Conservation (phyloP, 2,888 invertebrate genomes). For the Sesia bembeciformis region DNA sequence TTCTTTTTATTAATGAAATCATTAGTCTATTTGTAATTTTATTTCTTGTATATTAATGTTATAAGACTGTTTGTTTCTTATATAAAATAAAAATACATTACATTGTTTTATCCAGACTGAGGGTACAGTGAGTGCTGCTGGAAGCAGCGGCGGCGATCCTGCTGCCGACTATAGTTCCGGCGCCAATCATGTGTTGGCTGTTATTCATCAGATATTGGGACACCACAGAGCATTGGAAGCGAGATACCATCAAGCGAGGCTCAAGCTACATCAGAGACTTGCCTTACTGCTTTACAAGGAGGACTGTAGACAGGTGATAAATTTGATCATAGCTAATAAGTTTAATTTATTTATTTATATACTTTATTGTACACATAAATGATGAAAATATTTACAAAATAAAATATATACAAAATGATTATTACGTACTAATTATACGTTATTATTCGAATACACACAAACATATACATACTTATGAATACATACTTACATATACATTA, state of each 20-base stretch:
- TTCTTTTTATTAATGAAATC: background rate
- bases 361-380: too few species aligned
- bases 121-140: slow-evolving; percentile 67
- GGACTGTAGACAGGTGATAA: slow-evolving; percentile 91
- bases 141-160: slow-evolving; percentile 84
- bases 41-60: too few species aligned
- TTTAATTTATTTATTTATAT: too few species aligned
- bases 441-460: too few species aligned
- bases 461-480: too few species aligned
- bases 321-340: too few species aligned
- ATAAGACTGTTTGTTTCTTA: background rate
- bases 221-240: slow-evolving; percentile 95
- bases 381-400: too few species aligned
- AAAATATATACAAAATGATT: too few species aligned
- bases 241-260: slow-evolving; percentile 95
- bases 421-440: too few species aligned
- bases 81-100: background rate
- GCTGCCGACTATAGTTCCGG: slow-evolving; percentile 97
- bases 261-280: slow-evolving; percentile 94
- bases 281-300: slow-evolving; percentile 96
- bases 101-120: slow-evolving; percentile 31
- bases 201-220: slow-evolving; percentile 96
- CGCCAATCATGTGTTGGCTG: slow-evolving; percentile 95
- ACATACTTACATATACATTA: too few species aligned
- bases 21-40: background rate